phyloP scores from a whole-genome alignment of 2,888 invertebrate genomes.

The Amiota communis region DNA sequence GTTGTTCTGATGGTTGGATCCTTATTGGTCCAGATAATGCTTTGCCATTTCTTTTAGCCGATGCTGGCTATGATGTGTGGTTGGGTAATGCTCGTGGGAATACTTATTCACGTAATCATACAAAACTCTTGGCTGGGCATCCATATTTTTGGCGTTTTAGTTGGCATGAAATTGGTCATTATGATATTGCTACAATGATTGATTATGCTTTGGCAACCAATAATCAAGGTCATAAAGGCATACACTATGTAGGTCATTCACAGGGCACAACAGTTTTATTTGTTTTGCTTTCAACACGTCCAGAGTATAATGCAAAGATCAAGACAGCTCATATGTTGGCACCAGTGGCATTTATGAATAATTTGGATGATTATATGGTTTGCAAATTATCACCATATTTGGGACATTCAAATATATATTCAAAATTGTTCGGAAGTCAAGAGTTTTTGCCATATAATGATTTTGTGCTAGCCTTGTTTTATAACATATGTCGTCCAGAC shows the following conservation, averaged over 20 bases:
- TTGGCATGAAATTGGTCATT: conserved; percentile 90
- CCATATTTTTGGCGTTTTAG: conserved; percentile 74
- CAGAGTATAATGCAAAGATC: conserved; percentile 65
- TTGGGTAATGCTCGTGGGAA: conserved; percentile 67
- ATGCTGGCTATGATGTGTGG: conserved; percentile 70
- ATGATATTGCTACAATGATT: conserved; percentile 69
- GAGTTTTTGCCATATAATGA: conserved; percentile 78
- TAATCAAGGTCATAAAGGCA: conserved; percentile 50
- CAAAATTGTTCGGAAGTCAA: conserved; percentile 61
- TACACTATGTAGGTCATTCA: conserved; percentile 69
- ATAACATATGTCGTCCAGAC: conserved; percentile 71
- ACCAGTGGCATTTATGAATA: conserved; percentile 73
- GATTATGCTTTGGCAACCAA: conserved; percentile 59
- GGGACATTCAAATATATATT: conserved; percentile 51
- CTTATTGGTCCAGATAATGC: conserved; percentile 57
- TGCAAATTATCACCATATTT: conserved; percentile 69
- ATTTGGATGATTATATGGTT: conserved; percentile 73
- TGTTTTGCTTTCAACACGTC: conserved; percentile 56
- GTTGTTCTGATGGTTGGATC: conserved; percentile 66
- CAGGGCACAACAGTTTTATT: conserved; percentile 66
- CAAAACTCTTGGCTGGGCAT: conserved; percentile 42
- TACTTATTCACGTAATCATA: conserved; percentile 56
- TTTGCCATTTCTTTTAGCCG: conserved; percentile 61
- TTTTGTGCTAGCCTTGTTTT: conserved; percentile 73
- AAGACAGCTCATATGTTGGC: conserved; percentile 67